phyloP scores from a whole-genome alignment of 2,797 vertebrate genomes.

The Sardinella longiceps region DNA sequence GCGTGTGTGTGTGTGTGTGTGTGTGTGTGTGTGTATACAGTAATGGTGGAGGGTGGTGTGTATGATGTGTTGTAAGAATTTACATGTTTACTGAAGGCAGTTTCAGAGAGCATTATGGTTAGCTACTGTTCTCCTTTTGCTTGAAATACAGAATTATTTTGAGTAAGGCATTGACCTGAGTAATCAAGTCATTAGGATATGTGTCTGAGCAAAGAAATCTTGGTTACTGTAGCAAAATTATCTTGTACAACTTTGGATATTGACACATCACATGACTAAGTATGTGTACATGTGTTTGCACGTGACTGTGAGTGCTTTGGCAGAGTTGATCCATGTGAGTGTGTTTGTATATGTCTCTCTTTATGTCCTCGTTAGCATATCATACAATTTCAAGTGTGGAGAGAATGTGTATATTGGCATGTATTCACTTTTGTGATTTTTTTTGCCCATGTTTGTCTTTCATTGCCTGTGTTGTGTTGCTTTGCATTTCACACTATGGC shows the following conservation, averaged over 20 bases:
- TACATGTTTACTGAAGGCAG: slow-evolving; percentile 22
- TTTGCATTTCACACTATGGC: not conserved
- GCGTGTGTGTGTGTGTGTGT: slow-evolving; percentile 30
- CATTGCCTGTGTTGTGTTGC: not conserved
- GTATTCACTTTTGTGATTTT: too few species aligned
- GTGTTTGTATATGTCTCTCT: not conserved
- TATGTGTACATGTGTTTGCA: not conserved
- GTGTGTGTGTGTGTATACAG: slow-evolving; percentile 14
- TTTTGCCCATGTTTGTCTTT: slow-evolving; percentile 10
- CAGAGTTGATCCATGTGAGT: not conserved
- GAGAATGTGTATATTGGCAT: too few species aligned
- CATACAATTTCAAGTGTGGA: not conserved
- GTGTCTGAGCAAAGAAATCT: not conserved
- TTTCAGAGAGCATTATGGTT: slow-evolving; percentile 13
- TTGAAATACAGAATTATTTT: not conserved
- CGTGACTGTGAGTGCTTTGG: not conserved
- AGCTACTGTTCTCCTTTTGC: not conserved
- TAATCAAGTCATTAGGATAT: not conserved
- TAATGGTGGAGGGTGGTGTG: not conserved
- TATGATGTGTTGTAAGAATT: not conserved
- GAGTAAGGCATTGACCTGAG: not conserved
- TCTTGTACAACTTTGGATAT: not conserved
- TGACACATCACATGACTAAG: not conserved
- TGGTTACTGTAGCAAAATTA: not conserved
- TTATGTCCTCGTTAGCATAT: not conserved